Base-by-base conservation (phyloP, 2,797 vertebrate genomes). In the Cryptoprocta ferox region DNA sequence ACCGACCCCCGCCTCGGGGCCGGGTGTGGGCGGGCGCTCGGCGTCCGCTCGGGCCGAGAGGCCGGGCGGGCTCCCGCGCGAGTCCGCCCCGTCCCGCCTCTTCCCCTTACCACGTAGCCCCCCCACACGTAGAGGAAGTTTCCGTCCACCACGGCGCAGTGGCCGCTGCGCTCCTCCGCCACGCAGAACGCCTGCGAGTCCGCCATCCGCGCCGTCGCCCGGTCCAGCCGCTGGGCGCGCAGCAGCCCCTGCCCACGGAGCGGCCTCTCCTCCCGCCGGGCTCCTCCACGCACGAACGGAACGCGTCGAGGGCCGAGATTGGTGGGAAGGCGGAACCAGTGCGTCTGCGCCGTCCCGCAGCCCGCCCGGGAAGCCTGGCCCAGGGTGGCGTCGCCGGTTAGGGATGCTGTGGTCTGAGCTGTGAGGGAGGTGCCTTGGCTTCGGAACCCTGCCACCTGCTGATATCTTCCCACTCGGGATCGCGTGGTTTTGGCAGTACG, bases 81-180 rank as follows among this genome's bases (percentile, higher is more conserved):
- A 50, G 96, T 48, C 63, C 61, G 79, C 71, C 91, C 65, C 56
- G 96, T 50, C 96, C 94, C 91, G 95, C 97, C 97, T 75, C 96
- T 97, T 94, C 91, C 97, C 97, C 99, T 99, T 99, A 99, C 99
- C 99, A 99, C 99, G 97, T 99, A 99, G 94, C 99, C 99, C 53
- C 99, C 99, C 99, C 99, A 99, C 93, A 99, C 99, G 81, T 99
- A 99, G 91, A 99, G 99, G 96, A 98, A 99, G 98, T 98, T 98
- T 6, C 98, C 99, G 97, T 99, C 99, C 97, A 99, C 98, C 97
- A 99, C 99, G 0, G 99, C 99, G 94, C 99, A 99, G 98, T 99
- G 99, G 59, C 99, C 99, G 98, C 99, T 99, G 97, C 99, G 99
- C 98, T 99, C 99, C 93, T 99, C 98, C 76, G 99, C 99, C 97